Evolutionary conservation across 2,113 vertebrate genomes (phyloP).

Genomic region (Calonectris borealis): DNA sequence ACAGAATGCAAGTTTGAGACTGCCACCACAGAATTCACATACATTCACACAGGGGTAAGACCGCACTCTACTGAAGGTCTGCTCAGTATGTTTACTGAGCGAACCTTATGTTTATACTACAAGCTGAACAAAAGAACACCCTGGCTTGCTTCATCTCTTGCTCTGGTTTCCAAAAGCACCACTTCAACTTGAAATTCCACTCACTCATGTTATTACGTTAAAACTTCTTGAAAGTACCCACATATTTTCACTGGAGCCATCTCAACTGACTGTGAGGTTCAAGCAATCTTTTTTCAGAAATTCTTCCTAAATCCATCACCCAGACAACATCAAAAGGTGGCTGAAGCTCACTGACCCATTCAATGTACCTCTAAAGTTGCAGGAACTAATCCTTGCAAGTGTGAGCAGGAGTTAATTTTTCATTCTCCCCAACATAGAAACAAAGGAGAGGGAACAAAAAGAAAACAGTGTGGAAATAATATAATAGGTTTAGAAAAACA

Average conservation of each 20-base stretch:
- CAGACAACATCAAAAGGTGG: conserved; percentile 68
- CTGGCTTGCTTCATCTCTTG: neutral
- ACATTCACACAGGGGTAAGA: neutral
- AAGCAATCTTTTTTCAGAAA: neutral
- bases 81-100: neutral
- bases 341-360: conserved; percentile 76
- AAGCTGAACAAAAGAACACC: neutral
- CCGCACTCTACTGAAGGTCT: neutral
- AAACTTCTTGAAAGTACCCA: neutral
- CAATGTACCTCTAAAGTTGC: conserved; percentile 61
- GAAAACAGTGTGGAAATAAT: neutral
- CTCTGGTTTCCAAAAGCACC: neutral
- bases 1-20: neutral
- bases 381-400: conserved; percentile 60
- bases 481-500: conserved; percentile 1
- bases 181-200: neutral
- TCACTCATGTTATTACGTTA: neutral
- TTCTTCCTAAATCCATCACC: conserved; percentile 68
- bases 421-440: conserved; percentile 40
- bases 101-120: neutral
- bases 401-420: conserved; percentile 71
- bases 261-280: conserved; percentile 44
- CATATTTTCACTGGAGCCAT: neutral
- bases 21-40: neutral
- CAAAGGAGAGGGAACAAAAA: conserved; percentile 56